Evolutionary conservation across 2,113 vertebrate genomes (phyloP).

Genomic region (Gallinago paraguaiae): DNA sequence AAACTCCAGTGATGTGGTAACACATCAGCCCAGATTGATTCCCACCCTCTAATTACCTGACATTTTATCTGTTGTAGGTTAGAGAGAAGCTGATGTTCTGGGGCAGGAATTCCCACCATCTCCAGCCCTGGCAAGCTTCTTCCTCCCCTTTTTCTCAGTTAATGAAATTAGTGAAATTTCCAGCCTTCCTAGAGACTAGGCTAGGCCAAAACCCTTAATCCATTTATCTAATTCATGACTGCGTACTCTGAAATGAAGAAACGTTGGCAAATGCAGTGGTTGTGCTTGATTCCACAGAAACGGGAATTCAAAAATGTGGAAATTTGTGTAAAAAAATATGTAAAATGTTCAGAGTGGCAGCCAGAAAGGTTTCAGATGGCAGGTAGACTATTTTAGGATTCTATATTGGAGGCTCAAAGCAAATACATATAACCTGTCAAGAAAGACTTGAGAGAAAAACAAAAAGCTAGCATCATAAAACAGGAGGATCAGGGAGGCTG

Average conservation of each 20-base stretch:
- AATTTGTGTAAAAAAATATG: not conserved
- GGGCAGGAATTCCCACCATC: not conserved
- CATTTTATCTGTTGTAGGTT: not conserved
- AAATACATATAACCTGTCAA: conserved; percentile 70
- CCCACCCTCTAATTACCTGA: not conserved
- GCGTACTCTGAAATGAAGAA: not conserved
- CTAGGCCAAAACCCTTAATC: not conserved
- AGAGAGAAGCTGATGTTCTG: not conserved
- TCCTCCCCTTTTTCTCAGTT: not conserved
- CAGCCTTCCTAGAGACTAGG: not conserved
- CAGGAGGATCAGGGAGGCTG: conserved; percentile 63
- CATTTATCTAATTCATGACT: not conserved
- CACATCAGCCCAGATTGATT: not conserved
- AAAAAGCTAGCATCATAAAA: conserved; percentile 66
- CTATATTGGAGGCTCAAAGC: conserved; percentile 62
- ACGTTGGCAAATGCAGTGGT: not conserved
- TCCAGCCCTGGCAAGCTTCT: not conserved
- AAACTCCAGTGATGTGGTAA: not conserved
- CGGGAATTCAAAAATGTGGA: conserved; percentile 4
- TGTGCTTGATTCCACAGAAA: not conserved
- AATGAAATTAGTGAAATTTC: conserved; percentile 1
- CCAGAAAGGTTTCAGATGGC: conserved; percentile 51
- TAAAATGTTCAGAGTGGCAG: not conserved
- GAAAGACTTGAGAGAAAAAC: conserved; percentile 62
- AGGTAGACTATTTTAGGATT: conserved; percentile 64